Evolutionary conservation across 1,140 invertebrate species (phyloP).

Genomic region (Drosophila saltans): DNA sequence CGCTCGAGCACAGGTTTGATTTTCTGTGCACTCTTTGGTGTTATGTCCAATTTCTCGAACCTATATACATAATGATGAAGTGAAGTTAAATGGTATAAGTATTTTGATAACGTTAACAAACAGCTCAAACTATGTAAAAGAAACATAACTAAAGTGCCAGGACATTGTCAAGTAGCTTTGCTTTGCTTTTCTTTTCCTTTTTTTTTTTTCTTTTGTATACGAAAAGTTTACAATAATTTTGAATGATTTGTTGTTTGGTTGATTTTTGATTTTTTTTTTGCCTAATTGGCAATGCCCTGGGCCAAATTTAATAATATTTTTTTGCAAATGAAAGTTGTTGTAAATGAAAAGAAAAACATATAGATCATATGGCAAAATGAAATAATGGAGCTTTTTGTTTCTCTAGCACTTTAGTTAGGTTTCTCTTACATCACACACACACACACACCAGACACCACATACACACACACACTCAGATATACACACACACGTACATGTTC

Average conservation of each 20-base stretch:
- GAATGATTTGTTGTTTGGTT: slow-evolving; percentile 16
- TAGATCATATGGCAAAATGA: slow-evolving; percentile 62
- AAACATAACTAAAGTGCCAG: slow-evolving; percentile 84
- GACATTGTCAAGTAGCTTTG: slow-evolving; percentile 87
- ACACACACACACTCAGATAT: slow-evolving; percentile 32
- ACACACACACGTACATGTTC: slow-evolving; percentile 91
- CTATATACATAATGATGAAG: slow-evolving; percentile 84
- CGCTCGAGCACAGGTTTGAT: slow-evolving; percentile 98
- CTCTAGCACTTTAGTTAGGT: slow-evolving; percentile 76
- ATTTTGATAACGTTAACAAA: slow-evolving; percentile 28
- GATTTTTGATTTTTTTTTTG: slow-evolving; percentile 25
- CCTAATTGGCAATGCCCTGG: slow-evolving; percentile 83
- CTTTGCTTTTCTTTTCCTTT: slow-evolving; percentile 64
- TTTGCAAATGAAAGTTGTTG: slow-evolving; percentile 48
- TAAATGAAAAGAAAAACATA: slow-evolving; percentile 45
- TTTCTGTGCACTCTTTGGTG: slow-evolving; percentile 99
- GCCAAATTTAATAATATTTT: slow-evolving; percentile 62
- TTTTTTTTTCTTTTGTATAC: slow-evolving; percentile 9
- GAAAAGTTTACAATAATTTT: not conserved
- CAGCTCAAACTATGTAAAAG: slow-evolving; percentile 54
- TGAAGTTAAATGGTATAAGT: slow-evolving; percentile 10
- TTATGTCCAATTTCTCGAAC: slow-evolving; percentile 99
- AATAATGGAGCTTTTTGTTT: slow-evolving; percentile 51
- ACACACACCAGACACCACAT: slow-evolving; percentile 19
- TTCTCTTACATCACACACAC: slow-evolving; percentile 49